Base-by-base conservation (phyloP, 2,888 invertebrate species). In the Himalopsyche anomala region DNA sequence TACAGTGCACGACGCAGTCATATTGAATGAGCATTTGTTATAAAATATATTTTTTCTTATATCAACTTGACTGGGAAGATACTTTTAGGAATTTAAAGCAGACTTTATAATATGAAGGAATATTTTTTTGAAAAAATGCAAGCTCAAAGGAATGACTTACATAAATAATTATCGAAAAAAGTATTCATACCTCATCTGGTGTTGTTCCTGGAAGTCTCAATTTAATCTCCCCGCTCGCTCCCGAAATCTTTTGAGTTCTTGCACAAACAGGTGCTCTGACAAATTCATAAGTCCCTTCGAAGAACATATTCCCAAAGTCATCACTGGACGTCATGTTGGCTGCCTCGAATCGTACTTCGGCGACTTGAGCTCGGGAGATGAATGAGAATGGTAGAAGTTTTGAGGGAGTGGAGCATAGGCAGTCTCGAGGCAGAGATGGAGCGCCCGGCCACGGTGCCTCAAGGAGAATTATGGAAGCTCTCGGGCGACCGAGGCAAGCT, bases 251-350 rank as follows among this genome's bases (percentile, higher is more conserved):
- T 89, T 96, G 94, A 81, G 95, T 95, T 89, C 95, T 95, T 87
- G 95, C 94, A 90, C 97, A 97, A 40, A 94, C 94, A 0, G 94
- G 94, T 80, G 95, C 92, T 89, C 96, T 94, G 15, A 97, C 94
- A 89, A 97, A 97, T 90, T 97, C 97, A 91, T 96, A 97, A 74
- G 95, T 95, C 8, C 96, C 97, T 91, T 97, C 97, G 91, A 98
- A 97, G 90, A 96, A 96, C 89, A 98, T 94, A 81, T 96, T 95
- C 86, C 96, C 95, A 91, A 97, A 97, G 93, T 98, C 97, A 90
- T 98, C 97, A 28, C 96, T 92, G 1, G 97, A 95, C 88, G 96
- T 95, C 98, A 98, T 97, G 89, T 96, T 95, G 85, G 95, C 94
- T 19, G 97, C 96, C 89, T 96, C 95, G 90, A 98, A 97, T 90